phyloP scores from a whole-genome alignment of 2,113 vertebrate genomes.

The Oncorhynchus keta region DNA sequence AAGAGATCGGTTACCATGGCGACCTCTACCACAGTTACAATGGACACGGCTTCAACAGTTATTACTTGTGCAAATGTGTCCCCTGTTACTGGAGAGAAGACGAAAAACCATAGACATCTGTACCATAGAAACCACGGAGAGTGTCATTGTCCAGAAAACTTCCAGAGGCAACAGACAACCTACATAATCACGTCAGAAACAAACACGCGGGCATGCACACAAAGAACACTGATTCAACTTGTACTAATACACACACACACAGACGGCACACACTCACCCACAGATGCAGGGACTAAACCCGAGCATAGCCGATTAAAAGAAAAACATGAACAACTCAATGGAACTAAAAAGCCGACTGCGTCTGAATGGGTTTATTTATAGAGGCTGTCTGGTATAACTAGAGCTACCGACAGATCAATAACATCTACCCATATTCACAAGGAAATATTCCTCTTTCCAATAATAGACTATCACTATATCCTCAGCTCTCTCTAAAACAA shows the following conservation, averaged over 20 bases:
- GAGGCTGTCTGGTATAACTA: neutral
- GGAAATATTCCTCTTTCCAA: neutral
- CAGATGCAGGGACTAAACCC: neutral
- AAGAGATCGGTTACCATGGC: conserved; percentile 30
- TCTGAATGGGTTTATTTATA: conserved; percentile 37
- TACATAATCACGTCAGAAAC: neutral
- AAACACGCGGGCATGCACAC: conserved; percentile 6
- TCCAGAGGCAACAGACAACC: neutral
- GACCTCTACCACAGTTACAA: conserved; percentile 41
- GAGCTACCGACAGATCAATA: neutral
- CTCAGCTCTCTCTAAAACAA: too few relatives aligned
- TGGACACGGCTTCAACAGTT: conserved; percentile 33
- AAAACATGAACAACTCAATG: conserved; percentile 35
- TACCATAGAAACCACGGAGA: conserved; percentile 37
- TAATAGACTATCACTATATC: too few relatives aligned
- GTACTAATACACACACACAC: neutral
- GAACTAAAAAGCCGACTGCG: conserved; percentile 12
- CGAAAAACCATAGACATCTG: conserved; percentile 30
- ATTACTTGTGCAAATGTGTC: conserved; percentile 24
- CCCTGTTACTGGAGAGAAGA: conserved; percentile 16
- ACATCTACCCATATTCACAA: conserved; percentile 1
- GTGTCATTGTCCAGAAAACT: conserved; percentile 17
- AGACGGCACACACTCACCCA: conserved; percentile 1
- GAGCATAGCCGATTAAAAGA: neutral
- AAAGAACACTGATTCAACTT: conserved; percentile 20